Evolutionary conservation across 2,888 invertebrate genomes (phyloP).

Genomic region (Trachelus tabidus): DNA sequence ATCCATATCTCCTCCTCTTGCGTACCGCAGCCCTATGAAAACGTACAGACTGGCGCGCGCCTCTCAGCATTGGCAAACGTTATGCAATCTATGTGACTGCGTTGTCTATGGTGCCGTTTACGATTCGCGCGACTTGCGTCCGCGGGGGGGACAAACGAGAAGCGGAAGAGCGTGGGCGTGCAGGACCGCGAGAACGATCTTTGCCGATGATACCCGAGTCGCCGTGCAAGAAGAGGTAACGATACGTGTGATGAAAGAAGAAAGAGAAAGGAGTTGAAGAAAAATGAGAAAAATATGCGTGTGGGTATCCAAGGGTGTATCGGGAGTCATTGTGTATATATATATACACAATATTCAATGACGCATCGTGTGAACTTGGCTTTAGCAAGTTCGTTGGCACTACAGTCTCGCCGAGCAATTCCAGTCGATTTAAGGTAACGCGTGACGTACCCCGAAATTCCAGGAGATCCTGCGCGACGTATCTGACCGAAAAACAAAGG

Average conservation of each 20-base stretch:
- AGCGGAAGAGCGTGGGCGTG: slow-evolving; percentile 45
- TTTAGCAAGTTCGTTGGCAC: slow-evolving; percentile 3
- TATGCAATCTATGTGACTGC: neutral
- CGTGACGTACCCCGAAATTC: slow-evolving; percentile 13
- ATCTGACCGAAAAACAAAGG: neutral
- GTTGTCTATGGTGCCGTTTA: neutral
- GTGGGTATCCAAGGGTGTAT: neutral
- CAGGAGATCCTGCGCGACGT: slow-evolving; percentile 3
- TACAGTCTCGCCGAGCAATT: neutral
- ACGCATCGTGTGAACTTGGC: neutral
- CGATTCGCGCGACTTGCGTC: neutral
- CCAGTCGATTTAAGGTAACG: neutral
- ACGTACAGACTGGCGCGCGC: neutral
- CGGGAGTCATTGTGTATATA: neutral
- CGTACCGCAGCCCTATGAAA: neutral
- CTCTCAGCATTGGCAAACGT: neutral
- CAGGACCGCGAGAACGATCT: neutral
- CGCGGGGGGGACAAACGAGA: slow-evolving; percentile 20
- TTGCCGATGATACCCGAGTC: neutral
- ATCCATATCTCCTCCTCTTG: neutral
- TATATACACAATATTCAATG: neutral
- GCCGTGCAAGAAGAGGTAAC: neutral
- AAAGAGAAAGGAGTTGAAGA: neutral
- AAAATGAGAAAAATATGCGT: neutral
- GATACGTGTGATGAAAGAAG: neutral